Conservation (phyloP, 1,140 invertebrate genomes). For the Ceratosolen solmsi region DNA sequence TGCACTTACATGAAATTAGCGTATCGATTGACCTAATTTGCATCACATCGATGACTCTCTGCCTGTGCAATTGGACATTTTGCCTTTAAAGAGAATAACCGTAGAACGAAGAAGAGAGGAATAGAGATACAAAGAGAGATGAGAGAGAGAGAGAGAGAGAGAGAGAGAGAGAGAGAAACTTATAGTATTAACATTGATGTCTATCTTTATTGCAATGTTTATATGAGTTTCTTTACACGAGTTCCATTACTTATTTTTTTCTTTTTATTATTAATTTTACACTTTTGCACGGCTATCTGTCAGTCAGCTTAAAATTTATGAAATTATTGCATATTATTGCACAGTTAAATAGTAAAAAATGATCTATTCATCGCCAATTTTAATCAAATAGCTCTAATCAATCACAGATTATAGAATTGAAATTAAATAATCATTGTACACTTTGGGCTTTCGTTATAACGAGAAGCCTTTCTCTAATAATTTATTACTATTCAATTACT, state of each 20-base stretch:
- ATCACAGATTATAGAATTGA: no score
- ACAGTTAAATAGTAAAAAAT: no score
- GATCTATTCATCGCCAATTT: no score
- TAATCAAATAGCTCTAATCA: no score
- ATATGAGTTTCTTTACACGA: not conserved
- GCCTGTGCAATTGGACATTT: not conserved
- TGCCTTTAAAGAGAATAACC: not conserved
- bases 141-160: not conserved
- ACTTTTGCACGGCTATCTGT: no score
- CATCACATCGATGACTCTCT: not conserved
- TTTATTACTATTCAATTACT: no score
- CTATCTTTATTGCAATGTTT: not conserved
- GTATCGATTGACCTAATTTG: slow-evolving; percentile 59
- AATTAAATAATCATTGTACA: no score
- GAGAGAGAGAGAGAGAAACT: not conserved
- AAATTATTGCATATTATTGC: not conserved
- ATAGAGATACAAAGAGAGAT: not conserved
- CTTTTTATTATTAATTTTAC: no score
- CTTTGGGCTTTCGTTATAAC: no score
- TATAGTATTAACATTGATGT: not conserved
- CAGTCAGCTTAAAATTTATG: not conserved
- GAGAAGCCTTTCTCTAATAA: no score
- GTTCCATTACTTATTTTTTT: not conserved
- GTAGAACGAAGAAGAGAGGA: not conserved
- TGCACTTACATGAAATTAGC: slow-evolving; percentile 55